Evolutionary conservation across 2,113 vertebrate species (phyloP).

Genomic region (Trichechus manatus): DNA sequence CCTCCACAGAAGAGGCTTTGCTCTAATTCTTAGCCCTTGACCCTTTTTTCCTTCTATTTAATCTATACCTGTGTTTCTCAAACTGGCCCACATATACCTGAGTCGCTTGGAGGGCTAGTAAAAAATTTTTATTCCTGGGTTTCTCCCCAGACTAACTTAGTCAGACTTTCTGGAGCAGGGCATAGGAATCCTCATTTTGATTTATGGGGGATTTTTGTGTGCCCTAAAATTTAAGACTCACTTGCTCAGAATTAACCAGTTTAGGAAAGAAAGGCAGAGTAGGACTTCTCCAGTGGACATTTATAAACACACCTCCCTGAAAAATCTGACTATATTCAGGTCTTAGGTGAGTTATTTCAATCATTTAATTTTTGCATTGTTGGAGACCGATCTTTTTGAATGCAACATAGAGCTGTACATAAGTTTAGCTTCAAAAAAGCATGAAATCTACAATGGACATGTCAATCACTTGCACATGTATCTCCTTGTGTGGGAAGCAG

Average conservation of each 20-base stretch:
- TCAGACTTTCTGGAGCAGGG: background rate
- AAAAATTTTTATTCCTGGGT: background rate
- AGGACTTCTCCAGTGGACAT: background rate
- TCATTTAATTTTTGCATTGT: background rate
- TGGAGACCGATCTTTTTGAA: background rate
- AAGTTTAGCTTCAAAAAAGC: background rate
- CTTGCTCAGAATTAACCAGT: background rate
- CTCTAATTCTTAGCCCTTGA: background rate
- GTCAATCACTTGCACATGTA: background rate
- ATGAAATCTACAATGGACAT: background rate
- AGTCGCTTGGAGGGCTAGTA: background rate
- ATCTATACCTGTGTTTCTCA: background rate
- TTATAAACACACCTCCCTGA: background rate
- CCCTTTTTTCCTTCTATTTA: background rate
- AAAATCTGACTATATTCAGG: background rate
- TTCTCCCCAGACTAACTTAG: background rate
- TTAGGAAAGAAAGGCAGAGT: background rate
- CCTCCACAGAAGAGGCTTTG: background rate
- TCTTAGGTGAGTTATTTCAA: constrained; percentile 31
- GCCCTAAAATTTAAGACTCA: background rate
- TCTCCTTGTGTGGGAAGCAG: background rate
- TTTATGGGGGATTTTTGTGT: background rate
- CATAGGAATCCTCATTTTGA: background rate
- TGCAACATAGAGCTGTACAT: background rate
- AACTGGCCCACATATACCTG: background rate